A percentile compares a stretch with the other conserved stretches of the same genome.
Evolutionary conservation across 2,113 vertebrate genomes (phyloP).

Genomic region (Chamaea fasciata): DNA sequence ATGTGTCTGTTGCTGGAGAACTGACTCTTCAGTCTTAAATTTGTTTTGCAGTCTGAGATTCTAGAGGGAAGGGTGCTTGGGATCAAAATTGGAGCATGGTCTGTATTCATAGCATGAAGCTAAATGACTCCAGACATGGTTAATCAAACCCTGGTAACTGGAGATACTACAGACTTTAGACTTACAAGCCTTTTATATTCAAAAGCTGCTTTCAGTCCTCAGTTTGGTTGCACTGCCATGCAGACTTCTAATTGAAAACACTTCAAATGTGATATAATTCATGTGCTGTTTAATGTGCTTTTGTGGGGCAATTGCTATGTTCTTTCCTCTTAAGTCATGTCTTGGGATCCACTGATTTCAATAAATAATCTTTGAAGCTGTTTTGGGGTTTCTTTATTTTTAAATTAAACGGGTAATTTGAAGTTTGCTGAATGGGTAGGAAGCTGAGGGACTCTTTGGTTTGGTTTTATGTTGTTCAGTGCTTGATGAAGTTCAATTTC

Average conservation of each 20-base stretch:
- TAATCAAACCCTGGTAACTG: not conserved
- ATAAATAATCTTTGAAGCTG: not conserved
- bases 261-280: not conserved
- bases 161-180: not conserved
- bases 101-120: not conserved
- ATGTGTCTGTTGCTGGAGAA: not conserved
- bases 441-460: not conserved
- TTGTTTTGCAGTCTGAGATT: not conserved
- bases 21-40: not conserved
- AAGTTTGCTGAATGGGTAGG: not conserved
- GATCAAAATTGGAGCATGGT: not conserved
- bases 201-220: not conserved
- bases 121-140: not conserved
- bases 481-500: not conserved
- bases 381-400: not conserved
- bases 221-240: not conserved
- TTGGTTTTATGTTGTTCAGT: not conserved
- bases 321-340: not conserved
- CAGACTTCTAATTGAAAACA: conserved; percentile 13
- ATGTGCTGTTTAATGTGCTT: not conserved
- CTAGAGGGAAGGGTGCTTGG: not conserved
- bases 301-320: not conserved
- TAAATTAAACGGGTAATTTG: not conserved
- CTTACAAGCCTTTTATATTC: not conserved
- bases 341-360: not conserved